Evolutionary conservation across 2,113 vertebrate species (phyloP).

Genomic region (Tiliqua scincoides): DNA sequence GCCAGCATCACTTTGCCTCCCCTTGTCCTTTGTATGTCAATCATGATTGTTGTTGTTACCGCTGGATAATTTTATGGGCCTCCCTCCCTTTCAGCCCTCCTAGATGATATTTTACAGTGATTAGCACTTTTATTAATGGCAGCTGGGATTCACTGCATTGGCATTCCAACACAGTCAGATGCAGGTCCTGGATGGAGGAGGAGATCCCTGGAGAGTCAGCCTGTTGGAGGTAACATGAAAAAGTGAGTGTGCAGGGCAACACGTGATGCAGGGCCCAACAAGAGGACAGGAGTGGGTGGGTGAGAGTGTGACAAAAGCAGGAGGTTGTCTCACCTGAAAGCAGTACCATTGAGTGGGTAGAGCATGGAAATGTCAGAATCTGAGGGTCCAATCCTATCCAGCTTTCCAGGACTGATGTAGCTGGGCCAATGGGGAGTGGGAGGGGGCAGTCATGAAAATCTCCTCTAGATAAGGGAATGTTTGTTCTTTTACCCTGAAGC

Average conservation of each 20-base stretch:
- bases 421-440: too few species aligned
- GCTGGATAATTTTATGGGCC: background rate
- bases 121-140: background rate
- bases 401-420: too few species aligned
- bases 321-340: too few species aligned
- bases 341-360: background rate
- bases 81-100: background rate
- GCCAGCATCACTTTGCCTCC: background rate
- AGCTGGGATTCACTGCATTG: accelerated
- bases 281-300: background rate
- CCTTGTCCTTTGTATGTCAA: slow-evolving; percentile 6
- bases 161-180: background rate
- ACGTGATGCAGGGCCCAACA: background rate
- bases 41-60: background rate
- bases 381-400: too few species aligned
- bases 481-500: too few species aligned
- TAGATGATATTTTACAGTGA: background rate
- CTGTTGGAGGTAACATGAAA: background rate
- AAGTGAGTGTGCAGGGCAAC: background rate
- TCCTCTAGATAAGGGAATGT: too few species aligned
- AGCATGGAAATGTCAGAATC: too few species aligned
- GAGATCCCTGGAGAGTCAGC: background rate
- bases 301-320: background rate
- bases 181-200: background rate
- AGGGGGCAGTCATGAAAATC: too few species aligned